Percentiles rank a stretch among this genome's conserved stretches.
phyloP scores from a whole-genome alignment of 2,797 vertebrate species.

The Oreortyx pictus region DNA sequence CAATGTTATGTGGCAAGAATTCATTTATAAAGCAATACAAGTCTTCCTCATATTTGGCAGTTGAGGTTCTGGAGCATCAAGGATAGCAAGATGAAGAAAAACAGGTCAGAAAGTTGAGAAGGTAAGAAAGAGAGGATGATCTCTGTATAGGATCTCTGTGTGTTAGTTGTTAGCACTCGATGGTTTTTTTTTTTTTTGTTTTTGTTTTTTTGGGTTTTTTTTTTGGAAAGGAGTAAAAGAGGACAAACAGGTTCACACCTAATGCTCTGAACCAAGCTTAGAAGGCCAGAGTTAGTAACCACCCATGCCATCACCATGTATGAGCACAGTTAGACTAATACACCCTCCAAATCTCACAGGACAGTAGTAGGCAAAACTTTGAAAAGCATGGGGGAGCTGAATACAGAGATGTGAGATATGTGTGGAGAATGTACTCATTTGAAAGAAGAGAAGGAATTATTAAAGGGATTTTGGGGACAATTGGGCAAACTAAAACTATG shows the following conservation, averaged over 20 bases:
- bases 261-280: neutral
- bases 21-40: neutral
- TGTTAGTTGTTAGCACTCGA: too few relatives aligned
- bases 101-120: constrained; percentile 15
- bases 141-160: neutral
- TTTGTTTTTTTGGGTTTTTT: neutral
- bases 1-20: constrained; percentile 20
- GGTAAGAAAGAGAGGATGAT: neutral
- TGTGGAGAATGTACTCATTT: neutral
- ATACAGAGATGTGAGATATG: neutral
- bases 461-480: neutral
- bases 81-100: neutral
- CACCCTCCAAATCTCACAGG: neutral
- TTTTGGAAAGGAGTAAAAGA: neutral
- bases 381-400: neutral
- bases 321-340: neutral
- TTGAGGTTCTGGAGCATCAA: neutral
- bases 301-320: neutral
- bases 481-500: neutral
- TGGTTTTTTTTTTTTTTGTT: neutral
- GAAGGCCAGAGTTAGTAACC: neutral
- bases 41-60: neutral
- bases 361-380: neutral
- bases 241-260: neutral
- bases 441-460: neutral